A percentile compares a stretch with the other conserved stretches of the same genome.
Evolutionary conservation across 2,888 invertebrate genomes (phyloP).

Genomic region (Arrhopalites spinosus): DNA sequence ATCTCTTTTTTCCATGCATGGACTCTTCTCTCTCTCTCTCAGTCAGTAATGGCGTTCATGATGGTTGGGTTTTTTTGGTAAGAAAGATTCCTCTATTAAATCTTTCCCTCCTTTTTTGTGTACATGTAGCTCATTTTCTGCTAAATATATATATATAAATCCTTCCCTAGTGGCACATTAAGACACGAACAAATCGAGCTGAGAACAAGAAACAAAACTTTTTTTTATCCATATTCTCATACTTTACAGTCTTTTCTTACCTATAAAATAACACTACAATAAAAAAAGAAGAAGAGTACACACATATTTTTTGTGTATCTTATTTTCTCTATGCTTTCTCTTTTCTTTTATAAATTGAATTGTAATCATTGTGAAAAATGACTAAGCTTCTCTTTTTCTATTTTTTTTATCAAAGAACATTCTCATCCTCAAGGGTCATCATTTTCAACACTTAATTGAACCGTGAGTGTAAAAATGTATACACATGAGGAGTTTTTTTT

Average conservation of each 20-base stretch:
- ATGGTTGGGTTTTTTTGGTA: background rate
- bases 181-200: constrained; percentile 39
- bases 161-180: constrained; percentile 44
- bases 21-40: background rate
- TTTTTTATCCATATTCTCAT: constrained; percentile 2
- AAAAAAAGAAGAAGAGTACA: no score
- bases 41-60: background rate
- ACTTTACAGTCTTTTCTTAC: background rate
- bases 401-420: background rate
- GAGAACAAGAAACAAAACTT: constrained; percentile 28
- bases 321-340: background rate
- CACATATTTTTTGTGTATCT: no score
- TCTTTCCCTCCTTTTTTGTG: background rate
- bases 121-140: background rate
- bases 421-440: background rate
- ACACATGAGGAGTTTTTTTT: background rate
- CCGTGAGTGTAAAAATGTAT: background rate
- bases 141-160: constrained; percentile 19
- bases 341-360: background rate
- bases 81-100: background rate
- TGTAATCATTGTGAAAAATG: background rate
- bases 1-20: background rate
- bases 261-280: no score
- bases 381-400: background rate
- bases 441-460: background rate